Conservation (phyloP, 1,140 invertebrate species). For the Daktulosphaira vitifoliae region DNA sequence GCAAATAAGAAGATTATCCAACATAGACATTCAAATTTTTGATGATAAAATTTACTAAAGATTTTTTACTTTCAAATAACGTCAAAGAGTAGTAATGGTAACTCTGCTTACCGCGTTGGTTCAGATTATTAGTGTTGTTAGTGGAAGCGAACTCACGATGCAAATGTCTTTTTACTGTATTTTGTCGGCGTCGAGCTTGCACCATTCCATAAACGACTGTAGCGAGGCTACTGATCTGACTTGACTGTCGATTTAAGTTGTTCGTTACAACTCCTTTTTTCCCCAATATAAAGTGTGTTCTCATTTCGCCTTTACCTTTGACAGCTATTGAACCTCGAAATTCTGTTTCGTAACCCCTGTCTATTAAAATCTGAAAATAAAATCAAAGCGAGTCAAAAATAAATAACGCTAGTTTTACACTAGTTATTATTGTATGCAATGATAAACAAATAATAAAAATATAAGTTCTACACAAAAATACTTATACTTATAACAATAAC, state of each 20-base stretch:
- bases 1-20: too few species aligned
- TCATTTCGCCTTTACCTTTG: conserved; percentile 92
- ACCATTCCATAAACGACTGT: conserved; percentile 81
- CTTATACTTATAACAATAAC: too few species aligned
- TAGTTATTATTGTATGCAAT: too few species aligned
- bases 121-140: conserved; percentile 27
- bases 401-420: too few species aligned
- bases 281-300: conserved; percentile 79
- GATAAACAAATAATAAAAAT: too few species aligned
- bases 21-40: too few species aligned
- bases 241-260: conserved; percentile 55
- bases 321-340: conserved; percentile 76
- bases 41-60: too few species aligned
- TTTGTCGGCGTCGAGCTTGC: conserved; percentile 53
- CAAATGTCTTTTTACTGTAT: conserved; percentile 39
- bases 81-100: too few species aligned
- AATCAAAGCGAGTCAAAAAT: too few species aligned
- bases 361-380: conserved; percentile 56
- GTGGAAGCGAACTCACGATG: conserved; percentile 34
- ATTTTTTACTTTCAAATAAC: too few species aligned
- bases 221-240: conserved; percentile 66
- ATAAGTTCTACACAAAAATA: too few species aligned
- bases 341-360: conserved; percentile 61
- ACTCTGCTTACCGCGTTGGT: not conserved
- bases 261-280: conserved; percentile 48